phyloP scores from a whole-genome alignment of 37 sponge, comb jelly and placozoan species.

The Hexactinellida sp. region DNA sequence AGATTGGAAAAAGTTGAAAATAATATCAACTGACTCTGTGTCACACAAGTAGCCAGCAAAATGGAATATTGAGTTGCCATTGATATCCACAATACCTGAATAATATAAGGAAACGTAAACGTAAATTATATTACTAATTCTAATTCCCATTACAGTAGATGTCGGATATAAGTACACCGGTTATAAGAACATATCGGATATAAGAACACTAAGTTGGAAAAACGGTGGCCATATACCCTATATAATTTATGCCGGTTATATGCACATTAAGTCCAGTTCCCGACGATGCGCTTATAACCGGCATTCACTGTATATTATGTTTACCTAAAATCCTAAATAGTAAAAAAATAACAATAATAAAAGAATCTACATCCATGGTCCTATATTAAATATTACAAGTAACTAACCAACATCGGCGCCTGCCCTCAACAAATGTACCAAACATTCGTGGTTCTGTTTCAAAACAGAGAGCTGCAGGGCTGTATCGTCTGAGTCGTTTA shows the following conservation, averaged over 20 bases:
- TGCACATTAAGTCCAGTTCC: too few relatives aligned
- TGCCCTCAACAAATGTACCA: neutral
- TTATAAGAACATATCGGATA: too few relatives aligned
- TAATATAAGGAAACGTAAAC: too few relatives aligned
- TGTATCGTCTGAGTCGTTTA: neutral
- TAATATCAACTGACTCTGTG: neutral
- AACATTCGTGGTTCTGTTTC: neutral
- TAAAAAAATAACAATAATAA: too few relatives aligned
- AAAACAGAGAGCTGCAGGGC: neutral
- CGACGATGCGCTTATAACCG: too few relatives aligned
- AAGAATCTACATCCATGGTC: too few relatives aligned
- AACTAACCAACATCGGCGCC: neutral
- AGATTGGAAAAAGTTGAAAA: neutral
- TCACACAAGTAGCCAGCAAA: neutral
- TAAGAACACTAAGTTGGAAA: too few relatives aligned
- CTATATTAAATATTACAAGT: too few relatives aligned
- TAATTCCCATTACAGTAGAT: neutral
- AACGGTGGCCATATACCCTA: too few relatives aligned
- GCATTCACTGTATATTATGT: too few relatives aligned
- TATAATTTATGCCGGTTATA: too few relatives aligned
- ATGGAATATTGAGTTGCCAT: neutral
- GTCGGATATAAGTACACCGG: neutral
- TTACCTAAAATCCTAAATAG: too few relatives aligned
- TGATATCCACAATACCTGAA: neutral
- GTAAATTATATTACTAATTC: neutral